Percentiles rank a stretch among this genome's conserved stretches.
Evolutionary conservation across 2,888 invertebrate genomes (phyloP).

Genomic region (Phrixothrix hirtus): DNA sequence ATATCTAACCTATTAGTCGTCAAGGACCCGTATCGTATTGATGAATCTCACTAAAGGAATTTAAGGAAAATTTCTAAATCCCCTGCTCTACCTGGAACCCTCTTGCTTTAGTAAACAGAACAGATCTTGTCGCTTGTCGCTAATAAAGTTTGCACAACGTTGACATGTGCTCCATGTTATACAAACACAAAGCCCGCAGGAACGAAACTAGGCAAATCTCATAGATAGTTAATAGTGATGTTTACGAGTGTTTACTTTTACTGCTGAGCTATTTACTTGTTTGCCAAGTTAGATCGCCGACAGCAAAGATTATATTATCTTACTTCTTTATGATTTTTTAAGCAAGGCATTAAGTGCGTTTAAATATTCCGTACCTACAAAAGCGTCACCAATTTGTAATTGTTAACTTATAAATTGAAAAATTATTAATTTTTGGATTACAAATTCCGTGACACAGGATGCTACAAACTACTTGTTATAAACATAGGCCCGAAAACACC

Average conservation of each 20-base stretch:
- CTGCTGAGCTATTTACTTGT: conserved; percentile 23
- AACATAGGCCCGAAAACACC: no score
- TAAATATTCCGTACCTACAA: no score
- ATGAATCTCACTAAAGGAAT: conserved; percentile 28
- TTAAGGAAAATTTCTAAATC: conserved; percentile 15
- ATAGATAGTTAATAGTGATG: conserved; percentile 26
- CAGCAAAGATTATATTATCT: conserved; percentile 1
- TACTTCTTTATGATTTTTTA: conserved; percentile 3
- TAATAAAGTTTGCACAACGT: conserved; percentile 55
- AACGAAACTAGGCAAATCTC: conserved; percentile 26
- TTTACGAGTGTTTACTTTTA: conserved; percentile 23
- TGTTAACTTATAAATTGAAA: no score
- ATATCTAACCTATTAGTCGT: conserved; percentile 23
- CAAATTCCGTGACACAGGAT: no score
- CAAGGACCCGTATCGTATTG: conserved; percentile 29
- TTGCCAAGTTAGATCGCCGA: conserved; percentile 14
- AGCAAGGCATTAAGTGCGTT: no score
- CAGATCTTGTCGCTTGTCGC: conserved; percentile 55
- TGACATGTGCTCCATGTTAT: conserved; percentile 53
- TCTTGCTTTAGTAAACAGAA: conserved; percentile 36
- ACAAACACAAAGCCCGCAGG: conserved; percentile 42
- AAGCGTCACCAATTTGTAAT: no score
- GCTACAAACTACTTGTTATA: no score
- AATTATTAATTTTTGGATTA: no score
- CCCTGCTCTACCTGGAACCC: conserved; percentile 18